A percentile compares a stretch with the other conserved stretches of the same genome.
Evolutionary conservation across 2,113 vertebrate species (phyloP).

Genomic region (Dipodomys spectabilis): DNA sequence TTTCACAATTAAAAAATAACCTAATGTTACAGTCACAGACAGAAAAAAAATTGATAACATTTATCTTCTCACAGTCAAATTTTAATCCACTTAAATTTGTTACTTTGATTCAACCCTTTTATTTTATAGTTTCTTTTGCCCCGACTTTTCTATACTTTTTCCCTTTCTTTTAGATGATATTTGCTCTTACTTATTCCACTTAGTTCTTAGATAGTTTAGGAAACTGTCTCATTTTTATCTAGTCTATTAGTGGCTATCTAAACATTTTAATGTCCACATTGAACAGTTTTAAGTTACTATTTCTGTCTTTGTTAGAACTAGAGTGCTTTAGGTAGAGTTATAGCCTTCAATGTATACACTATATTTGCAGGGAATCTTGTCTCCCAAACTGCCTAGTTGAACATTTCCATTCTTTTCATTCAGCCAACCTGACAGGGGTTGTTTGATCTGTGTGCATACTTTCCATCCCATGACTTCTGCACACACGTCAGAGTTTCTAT

Average conservation of each 20-base stretch:
- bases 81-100: slow-evolving; percentile 17
- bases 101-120: not conserved
- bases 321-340: too few species aligned
- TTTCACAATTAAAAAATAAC: too few species aligned
- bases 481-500: not conserved
- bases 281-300: not conserved
- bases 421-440: not conserved
- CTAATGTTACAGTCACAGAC: too few species aligned
- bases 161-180: not conserved
- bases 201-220: not conserved
- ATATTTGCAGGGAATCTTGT: too few species aligned
- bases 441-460: not conserved
- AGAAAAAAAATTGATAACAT: not conserved
- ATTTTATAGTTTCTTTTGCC: not conserved
- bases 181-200: not conserved
- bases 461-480: not conserved
- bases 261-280: not conserved
- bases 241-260: not conserved
- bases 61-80: not conserved
- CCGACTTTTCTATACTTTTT: not conserved
- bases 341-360: too few species aligned
- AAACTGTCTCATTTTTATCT: not conserved
- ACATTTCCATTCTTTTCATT: not conserved
- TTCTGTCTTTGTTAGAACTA: not conserved
- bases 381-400: too few species aligned